Base-by-base conservation (phyloP, 2,888 invertebrate genomes). In the Thymelicus lineola region DNA sequence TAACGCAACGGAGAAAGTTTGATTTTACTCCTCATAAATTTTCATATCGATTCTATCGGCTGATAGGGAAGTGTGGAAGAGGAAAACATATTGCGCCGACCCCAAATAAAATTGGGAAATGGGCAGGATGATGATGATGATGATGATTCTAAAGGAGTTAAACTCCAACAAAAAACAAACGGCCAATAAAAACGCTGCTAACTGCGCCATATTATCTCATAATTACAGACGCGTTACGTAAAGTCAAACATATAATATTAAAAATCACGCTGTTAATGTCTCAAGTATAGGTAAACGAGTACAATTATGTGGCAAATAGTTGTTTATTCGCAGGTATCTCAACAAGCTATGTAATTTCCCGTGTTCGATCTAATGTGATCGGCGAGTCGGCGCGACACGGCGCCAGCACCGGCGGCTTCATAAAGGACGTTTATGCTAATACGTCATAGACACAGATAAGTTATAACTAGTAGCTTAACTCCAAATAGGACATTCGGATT, bases 341-440 rank as follows among this genome's bases (percentile, higher is more conserved):
- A 84, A 82, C 84, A 76, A 87, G 84, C 84, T 86, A 83, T 90
- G 86, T 89, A 91, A 93, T 92, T 93, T 90, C 86, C 88, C 86
- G 84, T 80, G 86, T 84, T 84, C 81, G 83, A 87, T 87, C 86
- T 90, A 88, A 89, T 88, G 82, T 83, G 88, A 86, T 82, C 83
- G 87, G 83, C 87, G 42, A 38, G 7, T 38, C 38, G 38, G 28
- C 28, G 90, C 87, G 88, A 84, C 88, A 74, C 83, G 91, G 91
- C 92, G 92, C 90, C 91, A 86, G 78, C 70, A 75, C 76, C 80
- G 88, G 81, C 91, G 89, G 90, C 88, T 86, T 86, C 87, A 84
- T 82, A 88, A 89, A 89, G 87, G 86, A 84, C 86, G 78, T 85
- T 89, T 88, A 91, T 91, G 88, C 84, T 89, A 90, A 91, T 91